phyloP scores from a whole-genome alignment of 2,888 invertebrate species.

The Rhimphoctona megacephalus region DNA sequence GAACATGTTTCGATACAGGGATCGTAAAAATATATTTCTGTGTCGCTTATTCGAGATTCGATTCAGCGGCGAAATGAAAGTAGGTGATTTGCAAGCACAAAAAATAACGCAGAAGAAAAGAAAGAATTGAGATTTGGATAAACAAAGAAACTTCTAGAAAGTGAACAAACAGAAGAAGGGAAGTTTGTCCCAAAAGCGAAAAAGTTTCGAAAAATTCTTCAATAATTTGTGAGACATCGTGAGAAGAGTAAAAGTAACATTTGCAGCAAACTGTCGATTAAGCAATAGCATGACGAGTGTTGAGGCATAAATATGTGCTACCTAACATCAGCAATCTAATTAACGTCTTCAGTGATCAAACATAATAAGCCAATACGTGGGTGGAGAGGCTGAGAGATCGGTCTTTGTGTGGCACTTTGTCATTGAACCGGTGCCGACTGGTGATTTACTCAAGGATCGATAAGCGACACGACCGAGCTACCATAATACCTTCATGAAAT shows the following conservation, averaged over 20 bases:
- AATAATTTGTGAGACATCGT: neutral
- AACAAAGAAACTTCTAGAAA: neutral
- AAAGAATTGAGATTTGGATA: neutral
- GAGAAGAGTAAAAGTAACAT: neutral
- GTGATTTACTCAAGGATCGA: constrained; percentile 57
- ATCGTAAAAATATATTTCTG: neutral
- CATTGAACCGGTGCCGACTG: constrained; percentile 36
- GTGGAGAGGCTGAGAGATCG: constrained; percentile 31
- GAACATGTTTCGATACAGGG: neutral
- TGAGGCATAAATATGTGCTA: constrained; percentile 12
- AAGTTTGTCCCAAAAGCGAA: no score
- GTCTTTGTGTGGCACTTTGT: constrained; percentile 13
- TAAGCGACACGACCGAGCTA: constrained; percentile 38
- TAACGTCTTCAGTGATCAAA: constrained; percentile 49
- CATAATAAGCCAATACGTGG: constrained; percentile 46
- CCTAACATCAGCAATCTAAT: constrained; percentile 45
- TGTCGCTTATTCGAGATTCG: neutral
- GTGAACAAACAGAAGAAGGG: neutral
- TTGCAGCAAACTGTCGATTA: neutral
- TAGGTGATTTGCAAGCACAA: neutral
- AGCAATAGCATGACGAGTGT: constrained; percentile 30
- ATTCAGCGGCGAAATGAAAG: neutral
- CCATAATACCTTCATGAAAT: constrained; percentile 42
- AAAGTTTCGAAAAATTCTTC: neutral
- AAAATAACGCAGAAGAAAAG: neutral